Percentiles rank a stretch among this genome's conserved stretches.
Evolutionary conservation across 1,140 invertebrate species (phyloP).

Genomic region (Varroa destructor): DNA sequence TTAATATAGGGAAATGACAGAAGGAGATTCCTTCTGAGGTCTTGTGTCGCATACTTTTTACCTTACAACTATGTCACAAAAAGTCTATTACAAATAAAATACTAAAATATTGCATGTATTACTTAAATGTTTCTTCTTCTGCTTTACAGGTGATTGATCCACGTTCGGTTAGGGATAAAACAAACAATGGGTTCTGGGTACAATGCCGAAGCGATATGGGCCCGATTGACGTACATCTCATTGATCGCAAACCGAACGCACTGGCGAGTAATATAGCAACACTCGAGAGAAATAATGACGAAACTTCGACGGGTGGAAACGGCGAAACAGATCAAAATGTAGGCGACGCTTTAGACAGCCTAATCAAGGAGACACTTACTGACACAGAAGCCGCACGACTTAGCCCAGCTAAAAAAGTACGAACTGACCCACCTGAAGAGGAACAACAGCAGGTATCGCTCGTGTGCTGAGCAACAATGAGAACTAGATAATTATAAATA

Average conservation of each 20-base stretch:
- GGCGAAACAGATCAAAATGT: neutral
- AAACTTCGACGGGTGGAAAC: neutral
- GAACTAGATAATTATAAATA: too few species aligned
- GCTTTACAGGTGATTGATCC: slow-evolving; percentile 24
- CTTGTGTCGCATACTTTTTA: too few species aligned
- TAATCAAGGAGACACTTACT: slow-evolving; percentile 20
- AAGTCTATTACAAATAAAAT: too few species aligned
- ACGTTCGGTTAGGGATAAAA: neutral
- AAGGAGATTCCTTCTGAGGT: too few species aligned
- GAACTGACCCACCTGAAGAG: neutral
- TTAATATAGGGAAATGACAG: too few species aligned
- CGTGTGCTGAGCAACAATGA: too few species aligned
- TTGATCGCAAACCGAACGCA: neutral
- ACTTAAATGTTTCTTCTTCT: too few species aligned
- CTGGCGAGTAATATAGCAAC: neutral
- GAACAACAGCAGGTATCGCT: neutral
- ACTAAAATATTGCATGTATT: too few species aligned
- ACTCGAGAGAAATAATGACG: slow-evolving; percentile 9
- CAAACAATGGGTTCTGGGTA: neutral
- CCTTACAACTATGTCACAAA: too few species aligned
- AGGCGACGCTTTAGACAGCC: slow-evolving; percentile 12
- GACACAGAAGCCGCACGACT: neutral
- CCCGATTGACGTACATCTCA: slow-evolving; percentile 7
- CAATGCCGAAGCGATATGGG: slow-evolving; percentile 13
- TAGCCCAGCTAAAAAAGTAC: slow-evolving; percentile 16